Evolutionary conservation across 2,113 vertebrate species (phyloP), one percentile per base, ranked within the genome.

Genomic region (Lampris megalopsis): DNA sequence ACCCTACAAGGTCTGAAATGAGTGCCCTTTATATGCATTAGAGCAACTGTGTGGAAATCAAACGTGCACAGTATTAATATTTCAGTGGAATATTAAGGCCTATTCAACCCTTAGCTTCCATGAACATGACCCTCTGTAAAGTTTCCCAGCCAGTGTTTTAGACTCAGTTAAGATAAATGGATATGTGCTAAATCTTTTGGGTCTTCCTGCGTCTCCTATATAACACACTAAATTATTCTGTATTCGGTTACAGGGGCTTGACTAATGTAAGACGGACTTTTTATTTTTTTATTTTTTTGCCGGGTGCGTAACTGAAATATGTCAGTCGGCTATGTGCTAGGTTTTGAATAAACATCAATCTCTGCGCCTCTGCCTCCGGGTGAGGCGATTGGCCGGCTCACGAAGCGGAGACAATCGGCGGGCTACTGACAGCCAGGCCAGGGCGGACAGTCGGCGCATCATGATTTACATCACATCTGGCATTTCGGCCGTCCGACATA

Each of bases 311-410:
- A 89, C 92, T 94, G 90, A 93, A 93, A 92, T 94, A 93, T 93
- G 93, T 89, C 84, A 62, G 77, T 48, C 67, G 59, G 81, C 72
- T 68, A 52, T 86, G 43, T 13, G 63, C 66, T 57, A 69, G 68
- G 79, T 87, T 91, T 85, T 93, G 92, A 94, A 94, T 94, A 94
- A 94, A 93, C 93, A 94, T 94, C 91, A 91, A 92, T 94, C 93
- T 93, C 83, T 6, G 36, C 37, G 70, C 83, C 80, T 42, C 73
- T 43, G 79, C 73, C 77, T 69, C 80, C 64, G 60, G 84, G 84
- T 49, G 80, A 86, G 88, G 91, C 92, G 92, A 93, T 92, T 88
- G 92, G 91, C 90, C 84, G 81, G 84, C 90, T 92, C 81, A 62
- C 88, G 88, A 85, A 89, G 88, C 87, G 74, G 88, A 93, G 93